Evolutionary conservation across 2,888 invertebrate genomes (phyloP), one percentile per base, ranked within the genome.

Genomic region (Yponomeuta evonymella): DNA sequence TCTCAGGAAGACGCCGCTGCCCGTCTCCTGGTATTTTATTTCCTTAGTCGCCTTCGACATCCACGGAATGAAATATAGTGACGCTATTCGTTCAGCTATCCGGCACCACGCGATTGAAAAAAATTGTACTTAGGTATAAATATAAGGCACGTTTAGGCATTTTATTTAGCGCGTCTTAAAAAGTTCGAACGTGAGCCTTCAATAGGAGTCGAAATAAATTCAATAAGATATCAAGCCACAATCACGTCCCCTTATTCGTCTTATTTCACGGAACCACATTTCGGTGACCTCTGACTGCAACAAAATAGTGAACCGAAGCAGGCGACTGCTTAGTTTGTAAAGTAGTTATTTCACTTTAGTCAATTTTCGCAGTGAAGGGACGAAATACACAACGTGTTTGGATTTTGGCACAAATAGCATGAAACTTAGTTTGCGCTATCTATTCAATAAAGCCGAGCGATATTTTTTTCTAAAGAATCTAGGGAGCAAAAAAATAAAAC

Each of bases 151-250:
- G 43, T 8, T 43, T 43, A 8, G 5, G 43, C 5, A 43, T 43
- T 8, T 3, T 43, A 43, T 43, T 43, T 43, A 6, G 5, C 43
- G 43, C n/a, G 65, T 29, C 29, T 65, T 12, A 2, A 65, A 65
- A 65, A 65, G 10, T 30, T 65, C 11, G 33, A 29, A 11, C 65
- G 30, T 10, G 65, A 65, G 33, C 65, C 65, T 65, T 65, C 65
- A 33, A 33, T 12, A 11, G 10, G 29, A 65, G 30, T 65, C 65
- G 6, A 30, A 29, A 5, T 29, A 30, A 65, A 65, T 65, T 65
- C 65, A 65, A 65, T 65, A 65, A 65, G 65, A 11, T 33, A 65
- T 65, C 30, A 65, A 65, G 29, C 65, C 65, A 33, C 65, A 65
- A 65, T 65, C 65, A 65, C 12, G 33, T 29, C 65, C 65, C 30